Percentiles rank a stretch among this genome's conserved stretches.
These are phyloP conservation scores for Gavialis gangeticus DNA, from an alignment of 2,113 vertebrate genomes.

Conservation along the genomic window DNA sequence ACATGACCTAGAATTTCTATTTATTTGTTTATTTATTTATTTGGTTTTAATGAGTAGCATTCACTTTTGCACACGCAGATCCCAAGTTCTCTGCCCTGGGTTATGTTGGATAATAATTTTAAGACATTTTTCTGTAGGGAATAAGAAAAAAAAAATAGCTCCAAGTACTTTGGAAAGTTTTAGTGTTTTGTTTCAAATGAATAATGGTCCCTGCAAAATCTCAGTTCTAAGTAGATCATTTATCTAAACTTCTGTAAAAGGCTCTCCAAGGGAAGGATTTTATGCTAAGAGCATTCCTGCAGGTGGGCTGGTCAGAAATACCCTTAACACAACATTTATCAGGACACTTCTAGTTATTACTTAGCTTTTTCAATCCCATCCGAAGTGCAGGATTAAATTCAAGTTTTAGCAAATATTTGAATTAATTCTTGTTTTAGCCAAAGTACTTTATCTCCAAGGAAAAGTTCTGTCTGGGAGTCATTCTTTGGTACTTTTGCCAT, in stretches of 20 bases:
- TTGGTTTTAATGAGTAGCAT: background rate
- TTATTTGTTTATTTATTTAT: background rate
- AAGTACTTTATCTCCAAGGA: fast-evolving
- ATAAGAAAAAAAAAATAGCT: background rate
- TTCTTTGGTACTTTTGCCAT: background rate
- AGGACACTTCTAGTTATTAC: background rate
- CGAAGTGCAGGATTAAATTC: background rate
- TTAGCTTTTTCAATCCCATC: background rate
- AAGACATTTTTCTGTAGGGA: background rate
- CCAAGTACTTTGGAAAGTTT: background rate
- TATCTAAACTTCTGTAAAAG: background rate
- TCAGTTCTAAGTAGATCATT: background rate
- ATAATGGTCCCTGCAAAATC: background rate
- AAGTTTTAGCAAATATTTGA: background rate
- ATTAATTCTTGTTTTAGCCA: background rate
- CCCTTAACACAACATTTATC: background rate
- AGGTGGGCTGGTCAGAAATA: background rate
- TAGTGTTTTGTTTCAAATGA: background rate
- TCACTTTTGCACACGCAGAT: background rate
- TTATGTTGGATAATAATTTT: background rate
- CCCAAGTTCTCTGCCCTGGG: background rate
- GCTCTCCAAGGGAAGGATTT: background rate
- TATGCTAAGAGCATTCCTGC: background rate
- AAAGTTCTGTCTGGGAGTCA: background rate
- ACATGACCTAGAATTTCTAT: background rate